These are phyloP conservation scores for Cryptoblepharus egeriae DNA, from an alignment of 2,797 vertebrate species.

Conservation along the genomic window DNA sequence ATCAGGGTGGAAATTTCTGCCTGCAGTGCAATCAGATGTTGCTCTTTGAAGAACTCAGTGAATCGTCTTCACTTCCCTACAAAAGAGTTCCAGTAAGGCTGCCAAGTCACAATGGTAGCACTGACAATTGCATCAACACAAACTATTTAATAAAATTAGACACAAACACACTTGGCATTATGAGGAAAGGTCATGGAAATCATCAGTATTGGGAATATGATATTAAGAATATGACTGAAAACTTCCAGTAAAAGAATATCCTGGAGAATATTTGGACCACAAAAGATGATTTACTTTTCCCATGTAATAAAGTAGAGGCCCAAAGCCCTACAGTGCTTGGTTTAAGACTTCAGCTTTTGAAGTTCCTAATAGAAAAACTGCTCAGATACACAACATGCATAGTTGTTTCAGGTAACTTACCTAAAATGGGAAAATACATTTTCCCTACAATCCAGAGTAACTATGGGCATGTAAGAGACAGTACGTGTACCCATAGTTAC, in stretches of 20 bases:
- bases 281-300: slow-evolving; percentile 70
- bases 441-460: no score
- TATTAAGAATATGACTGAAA: slow-evolving; percentile 70
- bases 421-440: slow-evolving; percentile 60
- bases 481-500: no score
- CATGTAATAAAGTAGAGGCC: slow-evolving; percentile 69
- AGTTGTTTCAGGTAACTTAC: slow-evolving; percentile 57
- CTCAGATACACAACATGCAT: slow-evolving; percentile 45
- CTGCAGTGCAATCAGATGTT: slow-evolving; percentile 34
- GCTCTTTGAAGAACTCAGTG: slow-evolving; percentile 51
- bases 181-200: slow-evolving; percentile 71
- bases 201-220: slow-evolving; percentile 67
- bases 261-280: slow-evolving; percentile 74
- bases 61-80: slow-evolving; percentile 25
- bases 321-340: slow-evolving; percentile 58
- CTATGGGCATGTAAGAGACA: no score
- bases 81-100: slow-evolving; percentile 30
- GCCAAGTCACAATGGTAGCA: slow-evolving; percentile 51
- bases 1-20: slow-evolving; percentile 43
- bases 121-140: slow-evolving; percentile 54
- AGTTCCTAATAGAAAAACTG: slow-evolving; percentile 52
- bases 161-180: slow-evolving; percentile 67
- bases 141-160: slow-evolving; percentile 71
- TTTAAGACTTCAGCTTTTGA: slow-evolving; percentile 55
- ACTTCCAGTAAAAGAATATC: slow-evolving; percentile 79